A percentile compares a stretch with the other conserved stretches of the same genome.
Evolutionary conservation across 2,888 invertebrate genomes (phyloP).

Genomic region (Odontocerum albicorne): DNA sequence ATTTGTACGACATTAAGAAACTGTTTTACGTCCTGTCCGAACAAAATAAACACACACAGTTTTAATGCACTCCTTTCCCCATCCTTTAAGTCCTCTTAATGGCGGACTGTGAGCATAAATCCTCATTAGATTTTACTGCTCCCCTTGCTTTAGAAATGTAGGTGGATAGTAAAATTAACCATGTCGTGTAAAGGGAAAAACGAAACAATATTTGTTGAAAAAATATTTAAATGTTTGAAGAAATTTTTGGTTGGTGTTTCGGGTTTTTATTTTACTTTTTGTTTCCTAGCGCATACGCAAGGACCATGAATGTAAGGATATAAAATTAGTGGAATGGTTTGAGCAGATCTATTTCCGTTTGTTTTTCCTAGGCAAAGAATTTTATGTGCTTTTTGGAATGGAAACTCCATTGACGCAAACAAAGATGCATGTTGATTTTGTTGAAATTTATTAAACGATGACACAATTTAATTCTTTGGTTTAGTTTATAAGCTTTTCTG

Average conservation of each 20-base stretch:
- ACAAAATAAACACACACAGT: slow-evolving; percentile 21
- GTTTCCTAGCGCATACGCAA: background rate
- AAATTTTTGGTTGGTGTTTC: too few species aligned
- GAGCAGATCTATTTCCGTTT: background rate
- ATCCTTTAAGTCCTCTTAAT: slow-evolving; percentile 18
- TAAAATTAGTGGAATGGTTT: slow-evolving; percentile 33
- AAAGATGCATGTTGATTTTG: too few species aligned
- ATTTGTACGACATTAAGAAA: slow-evolving; percentile 23
- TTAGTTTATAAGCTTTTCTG: too few species aligned
- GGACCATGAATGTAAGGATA: slow-evolving; percentile 5
- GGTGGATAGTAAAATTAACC: too few species aligned
- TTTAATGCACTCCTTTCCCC: slow-evolving; percentile 21
- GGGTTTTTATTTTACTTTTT: background rate
- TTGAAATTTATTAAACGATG: too few species aligned
- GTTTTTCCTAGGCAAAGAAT: too few species aligned
- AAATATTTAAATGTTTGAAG: too few species aligned
- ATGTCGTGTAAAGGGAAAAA: too few species aligned
- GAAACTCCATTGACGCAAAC: too few species aligned
- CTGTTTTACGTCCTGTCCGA: slow-evolving; percentile 22
- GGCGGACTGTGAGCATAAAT: slow-evolving; percentile 28
- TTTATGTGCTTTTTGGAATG: too few species aligned
- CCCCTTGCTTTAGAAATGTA: slow-evolving; percentile 15
- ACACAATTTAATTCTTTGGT: too few species aligned
- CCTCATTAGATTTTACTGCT: slow-evolving; percentile 35
- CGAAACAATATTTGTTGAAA: too few species aligned